Evolutionary conservation across 2,113 vertebrate species (phyloP).

Genomic region (Bos javanicus): DNA sequence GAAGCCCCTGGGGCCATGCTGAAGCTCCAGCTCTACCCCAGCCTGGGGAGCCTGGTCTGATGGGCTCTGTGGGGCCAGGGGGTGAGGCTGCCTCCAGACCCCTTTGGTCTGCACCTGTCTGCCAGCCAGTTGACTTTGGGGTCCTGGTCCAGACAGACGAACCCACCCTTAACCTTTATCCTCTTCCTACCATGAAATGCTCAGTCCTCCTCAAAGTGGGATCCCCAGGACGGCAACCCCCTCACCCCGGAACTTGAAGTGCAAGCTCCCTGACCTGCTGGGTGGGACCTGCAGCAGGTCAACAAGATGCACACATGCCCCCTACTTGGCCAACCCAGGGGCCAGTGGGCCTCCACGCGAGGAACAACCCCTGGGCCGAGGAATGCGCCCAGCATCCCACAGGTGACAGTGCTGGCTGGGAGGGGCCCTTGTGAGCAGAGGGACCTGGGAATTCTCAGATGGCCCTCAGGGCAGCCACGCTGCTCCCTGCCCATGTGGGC

Average conservation of each 20-base stretch:
- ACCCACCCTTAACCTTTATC: not conserved
- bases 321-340: fast-evolving
- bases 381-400: not conserved
- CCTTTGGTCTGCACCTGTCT: not conserved
- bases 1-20: not conserved
- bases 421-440: not conserved
- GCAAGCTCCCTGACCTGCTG: not conserved
- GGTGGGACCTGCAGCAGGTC: not conserved
- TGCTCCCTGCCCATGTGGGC: fast-evolving
- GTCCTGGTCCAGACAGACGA: not conserved
- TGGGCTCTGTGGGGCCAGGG: not conserved
- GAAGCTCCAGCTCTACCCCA: not conserved
- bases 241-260: not conserved
- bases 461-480: not conserved
- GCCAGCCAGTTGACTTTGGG: not conserved
- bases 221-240: not conserved
- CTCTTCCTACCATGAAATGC: not conserved
- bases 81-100: not conserved
- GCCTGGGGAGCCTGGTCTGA: not conserved
- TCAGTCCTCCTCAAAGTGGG: not conserved
- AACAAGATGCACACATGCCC: not conserved
- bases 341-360: fast-evolving
- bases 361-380: not conserved
- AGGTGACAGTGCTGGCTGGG: not conserved
- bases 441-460: not conserved